Evolutionary conservation across 2,888 invertebrate genomes (phyloP).

Genomic region (Eristalis intricaria): DNA sequence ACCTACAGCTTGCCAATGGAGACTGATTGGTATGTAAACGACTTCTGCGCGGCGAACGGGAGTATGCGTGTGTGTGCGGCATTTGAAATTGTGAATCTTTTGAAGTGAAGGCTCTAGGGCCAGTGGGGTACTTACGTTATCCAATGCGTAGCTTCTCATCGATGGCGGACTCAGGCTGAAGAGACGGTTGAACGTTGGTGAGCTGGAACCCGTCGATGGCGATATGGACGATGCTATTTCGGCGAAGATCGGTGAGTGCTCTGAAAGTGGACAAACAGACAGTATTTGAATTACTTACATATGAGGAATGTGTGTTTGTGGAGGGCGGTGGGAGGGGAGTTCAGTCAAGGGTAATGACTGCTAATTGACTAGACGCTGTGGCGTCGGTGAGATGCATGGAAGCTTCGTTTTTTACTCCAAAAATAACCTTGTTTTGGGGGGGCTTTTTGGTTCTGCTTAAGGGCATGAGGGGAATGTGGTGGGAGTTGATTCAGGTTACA

Average conservation of each 20-base stretch:
- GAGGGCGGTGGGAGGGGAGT: not conserved
- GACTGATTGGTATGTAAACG: not conserved
- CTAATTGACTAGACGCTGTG: constrained; percentile 6
- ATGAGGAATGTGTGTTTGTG: not conserved
- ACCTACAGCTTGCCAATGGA: not conserved
- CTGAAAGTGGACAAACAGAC: constrained; percentile 69
- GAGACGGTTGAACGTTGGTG: constrained; percentile 78
- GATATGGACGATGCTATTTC: constrained; percentile 78
- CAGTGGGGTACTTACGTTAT: constrained; percentile 77
- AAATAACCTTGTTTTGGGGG: too few species aligned
- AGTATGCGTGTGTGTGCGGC: not conserved
- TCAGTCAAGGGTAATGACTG: not conserved
- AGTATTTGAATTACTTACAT: not conserved
- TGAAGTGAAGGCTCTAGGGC: not conserved
- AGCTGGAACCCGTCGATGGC: constrained; percentile 77
- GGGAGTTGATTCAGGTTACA: too few species aligned
- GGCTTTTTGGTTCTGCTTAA: too few species aligned
- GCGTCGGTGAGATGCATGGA: not conserved
- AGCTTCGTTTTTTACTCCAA: too few species aligned
- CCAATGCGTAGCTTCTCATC: constrained; percentile 76
- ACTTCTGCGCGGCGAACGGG: not conserved
- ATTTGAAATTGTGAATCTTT: constrained; percentile 66
- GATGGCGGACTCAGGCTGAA: constrained; percentile 79
- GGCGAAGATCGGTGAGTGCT: constrained; percentile 79
- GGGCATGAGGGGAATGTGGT: too few species aligned